Evolutionary conservation across 2,113 vertebrate species (phyloP).

Genomic region (Conger conger): DNA sequence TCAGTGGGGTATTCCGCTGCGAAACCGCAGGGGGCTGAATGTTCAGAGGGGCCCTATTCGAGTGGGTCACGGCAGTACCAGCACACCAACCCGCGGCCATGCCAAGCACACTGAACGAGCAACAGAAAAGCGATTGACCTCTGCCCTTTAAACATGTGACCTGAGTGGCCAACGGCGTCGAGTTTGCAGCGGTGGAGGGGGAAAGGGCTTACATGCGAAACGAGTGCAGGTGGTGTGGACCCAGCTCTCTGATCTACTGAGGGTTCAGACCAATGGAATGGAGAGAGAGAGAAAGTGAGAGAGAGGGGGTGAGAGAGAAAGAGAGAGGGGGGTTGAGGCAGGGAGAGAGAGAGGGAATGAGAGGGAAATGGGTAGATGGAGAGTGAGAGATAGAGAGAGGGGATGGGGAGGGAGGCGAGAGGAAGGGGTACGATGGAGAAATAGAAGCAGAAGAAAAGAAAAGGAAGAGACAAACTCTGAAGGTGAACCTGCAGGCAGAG

Average conservation of each 20-base stretch:
- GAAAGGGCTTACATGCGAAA: neutral
- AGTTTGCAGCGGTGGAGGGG: neutral
- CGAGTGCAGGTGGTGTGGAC: neutral
- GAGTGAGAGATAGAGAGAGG: neutral
- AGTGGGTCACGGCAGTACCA: neutral
- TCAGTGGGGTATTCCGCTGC: too few relatives aligned
- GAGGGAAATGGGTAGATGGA: neutral
- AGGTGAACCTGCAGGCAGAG: constrained; percentile 5
- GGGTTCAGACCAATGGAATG: neutral
- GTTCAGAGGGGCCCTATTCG: neutral
- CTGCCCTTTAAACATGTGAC: neutral
- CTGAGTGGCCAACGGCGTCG: neutral
- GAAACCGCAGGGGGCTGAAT: too few relatives aligned
- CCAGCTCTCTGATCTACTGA: neutral
- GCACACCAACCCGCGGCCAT: neutral
- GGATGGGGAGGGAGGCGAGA: neutral
- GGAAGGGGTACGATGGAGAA: neutral
- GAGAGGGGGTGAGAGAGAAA: neutral
- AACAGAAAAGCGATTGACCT: neutral
- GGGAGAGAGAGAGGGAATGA: neutral
- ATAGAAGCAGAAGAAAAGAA: constrained; percentile 7
- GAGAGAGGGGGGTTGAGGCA: neutral
- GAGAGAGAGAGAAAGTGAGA: neutral
- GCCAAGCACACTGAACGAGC: neutral
- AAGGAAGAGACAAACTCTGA: neutral